Evolutionary conservation across 2,797 vertebrate species (phyloP).

Genomic region (Alosa sapidissima): DNA sequence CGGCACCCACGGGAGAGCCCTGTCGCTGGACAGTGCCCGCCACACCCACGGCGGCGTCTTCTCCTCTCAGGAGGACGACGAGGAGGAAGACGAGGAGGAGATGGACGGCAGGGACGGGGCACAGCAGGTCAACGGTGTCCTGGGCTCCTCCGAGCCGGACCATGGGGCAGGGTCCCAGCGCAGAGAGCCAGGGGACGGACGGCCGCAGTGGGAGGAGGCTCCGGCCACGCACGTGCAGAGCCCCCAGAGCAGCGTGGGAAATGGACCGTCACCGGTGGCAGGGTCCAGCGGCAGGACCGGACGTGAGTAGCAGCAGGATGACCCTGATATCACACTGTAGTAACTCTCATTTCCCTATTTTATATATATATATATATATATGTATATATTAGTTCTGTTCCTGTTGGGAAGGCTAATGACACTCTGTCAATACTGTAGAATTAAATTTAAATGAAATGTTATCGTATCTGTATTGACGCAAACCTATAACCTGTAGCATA

Average conservation of each 20-base stretch:
- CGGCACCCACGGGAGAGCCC: constrained; percentile 77
- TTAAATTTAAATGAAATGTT: no score
- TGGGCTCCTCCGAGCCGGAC: constrained; percentile 82
- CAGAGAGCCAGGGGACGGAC: constrained; percentile 65
- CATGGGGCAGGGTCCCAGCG: constrained; percentile 77
- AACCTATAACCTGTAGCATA: no score
- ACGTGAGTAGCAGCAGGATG: constrained; percentile 72
- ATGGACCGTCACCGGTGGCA: constrained; percentile 71
- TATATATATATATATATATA: no score
- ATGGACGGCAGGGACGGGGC: constrained; percentile 37
- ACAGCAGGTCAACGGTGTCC: constrained; percentile 77
- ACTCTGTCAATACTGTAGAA: no score
- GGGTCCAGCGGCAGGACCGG: constrained; percentile 79
- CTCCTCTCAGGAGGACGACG: constrained; percentile 74
- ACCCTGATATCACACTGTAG: background rate
- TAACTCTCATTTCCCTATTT: no score
- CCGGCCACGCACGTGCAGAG: constrained; percentile 67
- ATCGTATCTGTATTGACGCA: no score
- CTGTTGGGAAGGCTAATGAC: no score
- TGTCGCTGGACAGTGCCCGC: constrained; percentile 83
- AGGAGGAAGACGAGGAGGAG: constrained; percentile 51
- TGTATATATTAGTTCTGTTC: background rate
- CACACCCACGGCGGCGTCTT: constrained; percentile 83
- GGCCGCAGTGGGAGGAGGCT: constrained; percentile 75
- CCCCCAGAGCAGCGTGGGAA: constrained; percentile 64